Evolutionary conservation across 2,888 invertebrate genomes (phyloP), one percentile per base, ranked within the genome.

Genomic region (Ischnus inquisitorius): DNA sequence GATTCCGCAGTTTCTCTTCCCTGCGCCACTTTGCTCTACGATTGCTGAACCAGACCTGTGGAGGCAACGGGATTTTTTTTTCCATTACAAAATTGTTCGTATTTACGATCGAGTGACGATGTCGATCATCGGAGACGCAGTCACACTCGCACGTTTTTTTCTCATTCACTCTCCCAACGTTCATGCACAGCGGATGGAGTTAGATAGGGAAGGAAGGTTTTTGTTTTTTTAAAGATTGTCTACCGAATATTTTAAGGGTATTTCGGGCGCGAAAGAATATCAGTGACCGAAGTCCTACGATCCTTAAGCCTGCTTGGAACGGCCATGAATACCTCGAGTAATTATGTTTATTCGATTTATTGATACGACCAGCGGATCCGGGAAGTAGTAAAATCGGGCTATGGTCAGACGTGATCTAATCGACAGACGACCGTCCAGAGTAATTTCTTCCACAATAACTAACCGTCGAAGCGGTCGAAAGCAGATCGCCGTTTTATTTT

Each of bases 31-130:
- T 99, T 88, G 99, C 99, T 69, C 99, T 96, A 77, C 99, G 97
- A 94, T 99, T 99, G 86, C 99, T 99, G 94, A 99, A 99, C 99
- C 99, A 99, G 69, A 99, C 99, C 99, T 99, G 95, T 83, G 39
- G 86, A 82, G 78, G 76, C 60, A 85, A 79, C 72, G 41, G 25
- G 68, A 60, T 39, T 79, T 76, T 69, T 84, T 81, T 78, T 79
- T 65, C 60, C 79, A 71, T 84, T 79, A 67, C 65, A 67, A 82
- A 71, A 60, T 60, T 34, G 75, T 64, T 76, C 22, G 22, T 43
- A 22, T 19, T 67, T 14, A 51, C 48, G 43, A 57, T 69, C 74
- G 67, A 41, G 64, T 54, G 76, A 76, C 43, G 28, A 67, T 77
- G 68, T 64, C 77, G 76, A 34, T 64, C 82, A 64, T 74, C 74